These are phyloP conservation scores for Centrocercus urophasianus DNA, from an alignment of 2,113 vertebrate genomes.

Conservation along the genomic window DNA sequence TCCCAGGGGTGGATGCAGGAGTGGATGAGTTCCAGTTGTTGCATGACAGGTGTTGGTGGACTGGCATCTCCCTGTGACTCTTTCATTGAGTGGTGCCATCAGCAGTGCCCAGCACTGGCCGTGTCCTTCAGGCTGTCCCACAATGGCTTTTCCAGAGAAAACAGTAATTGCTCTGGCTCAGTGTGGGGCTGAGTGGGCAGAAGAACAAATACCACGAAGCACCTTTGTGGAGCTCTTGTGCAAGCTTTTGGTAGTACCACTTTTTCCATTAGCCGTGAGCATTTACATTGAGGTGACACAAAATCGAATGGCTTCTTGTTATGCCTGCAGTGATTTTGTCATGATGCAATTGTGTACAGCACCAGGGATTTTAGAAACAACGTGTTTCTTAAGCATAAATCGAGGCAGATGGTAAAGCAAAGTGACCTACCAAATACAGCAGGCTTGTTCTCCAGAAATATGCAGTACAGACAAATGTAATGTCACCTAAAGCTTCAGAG, in stretches of 20 bases:
- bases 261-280: not conserved
- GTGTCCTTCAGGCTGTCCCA: not conserved
- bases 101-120: fast-evolving
- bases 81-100: fast-evolving
- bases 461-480: conserved; percentile 21
- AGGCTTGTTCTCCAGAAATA: conserved; percentile 11
- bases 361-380: not conserved
- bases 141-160: not conserved
- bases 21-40: fast-evolving
- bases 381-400: not conserved
- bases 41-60: no score
- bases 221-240: not conserved
- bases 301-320: not conserved
- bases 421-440: conserved; percentile 41
- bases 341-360: fast-evolving
- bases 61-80: not conserved
- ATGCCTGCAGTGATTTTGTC: not conserved
- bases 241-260: not conserved
- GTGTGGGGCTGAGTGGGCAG: not conserved
- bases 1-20: no score
- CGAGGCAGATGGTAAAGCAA: conserved; percentile 50
- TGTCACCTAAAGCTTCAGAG: not conserved
- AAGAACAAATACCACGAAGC: no score
- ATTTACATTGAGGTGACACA: not conserved
- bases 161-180: not conserved